phyloP scores from a whole-genome alignment of 2,888 invertebrate species.

The Sphaerophoria taeniata region DNA sequence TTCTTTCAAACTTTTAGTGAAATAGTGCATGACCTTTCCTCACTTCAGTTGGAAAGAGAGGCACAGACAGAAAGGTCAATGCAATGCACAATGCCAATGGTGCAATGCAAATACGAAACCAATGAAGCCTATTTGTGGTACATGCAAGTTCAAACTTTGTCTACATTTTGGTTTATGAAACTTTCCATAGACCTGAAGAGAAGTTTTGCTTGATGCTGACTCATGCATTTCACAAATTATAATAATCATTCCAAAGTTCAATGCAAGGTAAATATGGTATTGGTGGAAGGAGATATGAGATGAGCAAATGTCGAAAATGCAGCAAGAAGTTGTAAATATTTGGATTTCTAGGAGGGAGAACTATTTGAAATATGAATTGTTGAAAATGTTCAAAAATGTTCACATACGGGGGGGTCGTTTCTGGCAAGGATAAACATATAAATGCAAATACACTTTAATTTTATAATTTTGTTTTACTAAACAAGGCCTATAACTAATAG shows the following conservation, averaged over 20 bases:
- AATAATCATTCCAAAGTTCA: slow-evolving; percentile 64
- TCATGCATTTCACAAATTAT: slow-evolving; percentile 46
- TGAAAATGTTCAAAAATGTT: no score
- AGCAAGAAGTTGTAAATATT: slow-evolving; percentile 37
- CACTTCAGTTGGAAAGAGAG: slow-evolving; percentile 9
- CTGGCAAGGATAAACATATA: no score
- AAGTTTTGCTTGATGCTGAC: slow-evolving; percentile 35
- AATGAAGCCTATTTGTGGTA: slow-evolving; percentile 67
- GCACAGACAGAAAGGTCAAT: slow-evolving; percentile 52
- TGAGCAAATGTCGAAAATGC: slow-evolving; percentile 55
- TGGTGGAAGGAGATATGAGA: slow-evolving; percentile 10
- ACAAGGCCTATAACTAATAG: no score
- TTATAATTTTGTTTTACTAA: no score
- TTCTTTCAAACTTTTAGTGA: slow-evolving; percentile 27
- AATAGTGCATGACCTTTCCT: slow-evolving; percentile 57
- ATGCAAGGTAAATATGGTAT: slow-evolving; percentile 39
- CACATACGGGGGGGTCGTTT: no score
- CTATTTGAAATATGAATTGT: no score
- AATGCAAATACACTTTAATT: no score
- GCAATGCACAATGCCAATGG: slow-evolving; percentile 48
- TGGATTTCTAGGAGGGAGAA: not conserved
- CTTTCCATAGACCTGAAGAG: not conserved
- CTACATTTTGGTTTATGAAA: not conserved
- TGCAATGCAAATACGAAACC: slow-evolving; percentile 45
- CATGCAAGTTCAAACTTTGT: slow-evolving; percentile 50